A percentile compares a stretch with the other conserved stretches of the same genome.
These are phyloP conservation scores for Galerucella pusilla DNA, from an alignment of 2,888 invertebrate species.

Conservation along the genomic window DNA sequence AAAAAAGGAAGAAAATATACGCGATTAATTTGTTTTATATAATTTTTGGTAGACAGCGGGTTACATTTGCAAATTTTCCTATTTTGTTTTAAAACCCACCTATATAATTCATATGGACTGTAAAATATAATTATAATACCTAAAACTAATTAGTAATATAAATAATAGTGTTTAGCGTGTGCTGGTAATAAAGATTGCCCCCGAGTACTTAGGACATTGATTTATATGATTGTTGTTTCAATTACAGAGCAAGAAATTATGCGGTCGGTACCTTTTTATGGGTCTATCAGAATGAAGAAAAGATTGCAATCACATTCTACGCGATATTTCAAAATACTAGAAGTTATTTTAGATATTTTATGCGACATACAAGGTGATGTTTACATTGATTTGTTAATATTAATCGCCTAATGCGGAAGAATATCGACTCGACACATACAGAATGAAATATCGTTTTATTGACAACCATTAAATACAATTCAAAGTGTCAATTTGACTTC, in stretches of 20 bases:
- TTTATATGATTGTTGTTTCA: slow-evolving; percentile 8
- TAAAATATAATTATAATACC: slow-evolving; percentile 6
- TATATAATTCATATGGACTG: neutral
- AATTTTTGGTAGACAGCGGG: too few relatives aligned
- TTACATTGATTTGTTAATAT: neutral
- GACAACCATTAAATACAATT: too few relatives aligned
- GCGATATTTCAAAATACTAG: neutral
- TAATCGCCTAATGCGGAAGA: neutral
- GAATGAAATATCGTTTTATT: too few relatives aligned
- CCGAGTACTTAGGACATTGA: neutral
- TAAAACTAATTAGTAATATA: neutral
- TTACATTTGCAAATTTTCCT: too few relatives aligned
- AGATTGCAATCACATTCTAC: neutral
- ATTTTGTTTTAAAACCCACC: too few relatives aligned
- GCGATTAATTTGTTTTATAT: too few relatives aligned
- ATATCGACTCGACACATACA: neutral
- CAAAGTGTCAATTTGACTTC: too few relatives aligned
- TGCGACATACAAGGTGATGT: neutral
- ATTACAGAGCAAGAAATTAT: neutral
- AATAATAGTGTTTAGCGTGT: neutral
- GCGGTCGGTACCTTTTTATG: neutral
- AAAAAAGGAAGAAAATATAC: neutral
- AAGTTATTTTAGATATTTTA: neutral
- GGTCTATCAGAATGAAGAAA: neutral
- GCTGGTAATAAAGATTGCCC: neutral